Evolutionary conservation across 2,797 vertebrate genomes (phyloP).

Genomic region (Girardinus metallicus): DNA sequence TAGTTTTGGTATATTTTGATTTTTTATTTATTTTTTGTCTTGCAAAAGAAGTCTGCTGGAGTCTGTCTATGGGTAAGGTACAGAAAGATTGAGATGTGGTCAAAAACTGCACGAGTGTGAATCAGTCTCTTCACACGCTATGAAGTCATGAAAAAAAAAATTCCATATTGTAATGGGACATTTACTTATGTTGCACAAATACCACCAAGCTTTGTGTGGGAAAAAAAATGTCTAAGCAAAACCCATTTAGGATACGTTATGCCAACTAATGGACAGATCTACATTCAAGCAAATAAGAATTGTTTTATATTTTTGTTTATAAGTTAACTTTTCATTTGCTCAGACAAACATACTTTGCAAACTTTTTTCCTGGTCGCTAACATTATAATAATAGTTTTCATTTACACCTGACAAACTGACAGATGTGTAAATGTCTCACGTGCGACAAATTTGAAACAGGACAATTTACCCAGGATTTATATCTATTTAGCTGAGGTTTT

Average conservation of each 20-base stretch:
- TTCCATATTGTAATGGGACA: neutral
- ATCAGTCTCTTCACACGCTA: neutral
- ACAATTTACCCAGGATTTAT: too few species aligned
- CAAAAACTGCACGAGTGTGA: neutral
- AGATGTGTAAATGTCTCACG: too few species aligned
- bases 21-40: neutral
- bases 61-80: neutral
- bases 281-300: neutral
- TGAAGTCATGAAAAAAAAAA: neutral
- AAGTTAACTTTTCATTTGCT: neutral
- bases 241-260: neutral
- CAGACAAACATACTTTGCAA: neutral
- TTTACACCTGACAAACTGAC: too few species aligned
- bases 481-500: too few species aligned
- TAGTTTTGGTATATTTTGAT: neutral
- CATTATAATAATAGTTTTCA: neutral
- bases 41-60: neutral
- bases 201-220: neutral
- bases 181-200: neutral
- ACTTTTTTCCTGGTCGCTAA: neutral
- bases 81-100: neutral
- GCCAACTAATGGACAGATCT: neutral
- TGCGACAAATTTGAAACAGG: too few species aligned
- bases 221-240: neutral
- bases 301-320: neutral